Percentiles rank a stretch among this genome's conserved stretches.
phyloP scores from a whole-genome alignment of 2,888 invertebrate species.

The Corbicula japonica region DNA sequence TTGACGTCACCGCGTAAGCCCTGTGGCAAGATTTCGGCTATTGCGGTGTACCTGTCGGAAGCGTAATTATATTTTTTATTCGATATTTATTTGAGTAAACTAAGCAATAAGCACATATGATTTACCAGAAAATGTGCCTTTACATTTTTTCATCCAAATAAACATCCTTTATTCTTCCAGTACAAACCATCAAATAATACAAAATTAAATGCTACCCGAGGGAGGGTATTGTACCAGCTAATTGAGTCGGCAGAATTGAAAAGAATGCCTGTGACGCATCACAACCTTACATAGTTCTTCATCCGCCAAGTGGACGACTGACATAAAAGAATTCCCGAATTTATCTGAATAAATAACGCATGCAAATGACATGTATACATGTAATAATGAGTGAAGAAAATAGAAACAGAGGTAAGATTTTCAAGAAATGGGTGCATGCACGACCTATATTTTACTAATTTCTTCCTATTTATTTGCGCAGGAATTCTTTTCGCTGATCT shows the following conservation, averaged over 20 bases:
- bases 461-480: constrained; percentile 77
- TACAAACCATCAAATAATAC: neutral
- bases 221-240: constrained; percentile 80
- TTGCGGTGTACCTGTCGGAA: constrained; percentile 72
- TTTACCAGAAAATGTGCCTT: neutral
- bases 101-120: neutral
- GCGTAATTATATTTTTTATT: constrained; percentile 1
- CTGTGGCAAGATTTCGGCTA: constrained; percentile 79
- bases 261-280: constrained; percentile 85
- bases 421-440: constrained; percentile 16
- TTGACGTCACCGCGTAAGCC: constrained; percentile 85
- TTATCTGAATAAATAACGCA: constrained; percentile 78
- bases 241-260: constrained; percentile 84
- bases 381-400: constrained; percentile 57
- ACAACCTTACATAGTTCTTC: constrained; percentile 78
- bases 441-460: constrained; percentile 49
- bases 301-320: constrained; percentile 83
- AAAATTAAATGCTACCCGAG: constrained; percentile 40
- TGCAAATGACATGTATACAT: constrained; percentile 73
- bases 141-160: neutral
- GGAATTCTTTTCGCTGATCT: constrained; percentile 81
- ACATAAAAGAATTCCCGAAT: constrained; percentile 82
- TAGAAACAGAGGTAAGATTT: constrained; percentile 13
- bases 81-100: neutral
- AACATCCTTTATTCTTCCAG: neutral